These are phyloP conservation scores for Stenurella melanura DNA, from an alignment of 2,888 invertebrate genomes.

Conservation along the genomic window DNA sequence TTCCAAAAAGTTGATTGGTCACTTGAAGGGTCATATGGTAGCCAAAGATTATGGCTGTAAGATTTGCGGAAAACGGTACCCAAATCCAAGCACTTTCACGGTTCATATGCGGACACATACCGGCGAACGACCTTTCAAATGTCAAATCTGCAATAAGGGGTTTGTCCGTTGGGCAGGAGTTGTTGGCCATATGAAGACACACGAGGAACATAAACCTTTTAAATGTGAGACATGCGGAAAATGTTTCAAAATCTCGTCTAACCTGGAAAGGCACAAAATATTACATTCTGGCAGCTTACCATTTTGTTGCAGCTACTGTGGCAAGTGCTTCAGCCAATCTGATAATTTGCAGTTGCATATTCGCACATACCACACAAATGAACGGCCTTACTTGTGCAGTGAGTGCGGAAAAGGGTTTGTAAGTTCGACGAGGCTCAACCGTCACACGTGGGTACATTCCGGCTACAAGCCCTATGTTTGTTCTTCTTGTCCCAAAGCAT, in stretches of 20 bases:
- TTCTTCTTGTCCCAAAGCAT: constrained; percentile 65
- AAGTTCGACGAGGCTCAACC: constrained; percentile 68
- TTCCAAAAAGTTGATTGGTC: constrained; percentile 67
- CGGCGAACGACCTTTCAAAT: constrained; percentile 71
- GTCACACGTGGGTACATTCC: constrained; percentile 71
- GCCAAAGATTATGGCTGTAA: constrained; percentile 70
- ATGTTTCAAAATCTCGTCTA: constrained; percentile 69
- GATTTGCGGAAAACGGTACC: constrained; percentile 71
- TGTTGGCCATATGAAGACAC: constrained; percentile 69
- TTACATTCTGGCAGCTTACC: constrained; percentile 67
- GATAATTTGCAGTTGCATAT: constrained; percentile 70
- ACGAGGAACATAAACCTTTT: constrained; percentile 67
- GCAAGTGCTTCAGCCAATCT: constrained; percentile 69
- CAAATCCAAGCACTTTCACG: constrained; percentile 70
- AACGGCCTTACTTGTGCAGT: constrained; percentile 69
- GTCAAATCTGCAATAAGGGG: constrained; percentile 69
- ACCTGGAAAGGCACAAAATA: constrained; percentile 69
- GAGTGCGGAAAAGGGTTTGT: constrained; percentile 70
- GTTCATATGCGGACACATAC: constrained; percentile 80
- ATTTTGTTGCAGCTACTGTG: constrained; percentile 69
- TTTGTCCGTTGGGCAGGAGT: constrained; percentile 71
- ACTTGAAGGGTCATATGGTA: constrained; percentile 70
- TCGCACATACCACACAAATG: constrained; percentile 70
- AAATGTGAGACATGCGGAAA: constrained; percentile 69
- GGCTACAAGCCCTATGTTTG: constrained; percentile 69